Base-by-base conservation (phyloP, 2,888 invertebrate genomes). In the Allolobophora icterica region DNA sequence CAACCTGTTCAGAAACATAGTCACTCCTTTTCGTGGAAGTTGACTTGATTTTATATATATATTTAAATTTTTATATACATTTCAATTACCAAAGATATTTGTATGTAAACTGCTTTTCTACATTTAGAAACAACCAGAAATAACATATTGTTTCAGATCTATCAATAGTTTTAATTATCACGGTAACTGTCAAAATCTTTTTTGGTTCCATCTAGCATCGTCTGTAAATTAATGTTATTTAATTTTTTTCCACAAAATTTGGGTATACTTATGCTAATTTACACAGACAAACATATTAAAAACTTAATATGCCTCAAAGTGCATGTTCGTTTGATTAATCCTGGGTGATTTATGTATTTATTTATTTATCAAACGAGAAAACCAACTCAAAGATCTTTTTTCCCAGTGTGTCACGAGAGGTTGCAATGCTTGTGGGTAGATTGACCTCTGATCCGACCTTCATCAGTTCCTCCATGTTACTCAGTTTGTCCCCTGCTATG, bases 401-500 rank as follows among this genome's bases (percentile, higher is more conserved):
- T 38, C 92, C 92, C 4, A 93, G 92, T 35, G 71, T 87, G 35
- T 90, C 89, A 34, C 91, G 58, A 35, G 89, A 89, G 19, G 52
- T 33, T 40, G 89, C 89, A 35, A 92, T 89, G 24, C 89, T 34
- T 33, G 91, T n/a, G 1, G 92, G 92, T 89, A 92, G 91, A 0
- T 91, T 71, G 6, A 94, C 90, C 83, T 94, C 93, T 83, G 91
- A 90, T 21, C 94, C 94, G 17, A 94, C 92, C 42, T 93, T 91
- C 13, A 92, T 92, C 38, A 95, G 92, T 38, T 93, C 93, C 15
- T 94, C 94, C 89, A 92, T 92, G 89, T 93, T 93, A 13, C 91
- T 92, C 89, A 95, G 93, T 91, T 94, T 94, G 91, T 94, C 94
- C 19, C 94, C 94, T 89, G 94, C 93, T 30, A 95, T 92, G n/a